Base-by-base conservation (phyloP, 2,113 vertebrate genomes). In the Lutjanus erythropterus region DNA sequence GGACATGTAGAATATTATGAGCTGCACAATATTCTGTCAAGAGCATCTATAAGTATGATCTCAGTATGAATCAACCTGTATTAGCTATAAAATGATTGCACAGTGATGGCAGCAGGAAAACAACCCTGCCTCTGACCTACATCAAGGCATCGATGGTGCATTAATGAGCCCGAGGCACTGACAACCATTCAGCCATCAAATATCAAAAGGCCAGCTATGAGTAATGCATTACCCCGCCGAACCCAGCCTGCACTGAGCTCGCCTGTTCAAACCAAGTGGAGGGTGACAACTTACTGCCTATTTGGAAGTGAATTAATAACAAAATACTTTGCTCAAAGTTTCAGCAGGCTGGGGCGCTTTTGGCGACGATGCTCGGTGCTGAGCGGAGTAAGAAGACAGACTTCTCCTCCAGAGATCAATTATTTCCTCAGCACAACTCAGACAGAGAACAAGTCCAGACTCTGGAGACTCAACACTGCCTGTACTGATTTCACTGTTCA, bases 111-210 rank as follows among this genome's bases (percentile, higher is more conserved):
- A 74, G 18, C 25, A 71, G 12, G 29, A 71, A 37, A 42, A 31
- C 15, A 18, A 19, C 12, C 55, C 65, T 27, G 77, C 49, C 37
- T 65, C 69, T 91, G 92, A 92, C 91, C 92, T 86, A 91, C 76
- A 88, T 87, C 21, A 37, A 49, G 42, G 80, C 77, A 12, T 33
- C 75, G 59, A 80, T 73, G 87, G 67, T 71, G 75, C 81, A 84
- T 29, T 81, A 76, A 85, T 70, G 77, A 83, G 86, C 88, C 81
- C 0, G 44, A 84, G 84, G 91, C 81, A 35, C 62, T 42, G 81
- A 86, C 85, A 84, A 39, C 69, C 84, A 81, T 67, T 80, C 88
- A 88, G 89, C 91, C 87, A 69, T 91, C 88, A 88, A 58, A 75
- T 80, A 85, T 85, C 83, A 76, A 89, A 86, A 76, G 81, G 79